phyloP scores from a whole-genome alignment of 2,113 vertebrate species.

The Aphelocoma coerulescens region DNA sequence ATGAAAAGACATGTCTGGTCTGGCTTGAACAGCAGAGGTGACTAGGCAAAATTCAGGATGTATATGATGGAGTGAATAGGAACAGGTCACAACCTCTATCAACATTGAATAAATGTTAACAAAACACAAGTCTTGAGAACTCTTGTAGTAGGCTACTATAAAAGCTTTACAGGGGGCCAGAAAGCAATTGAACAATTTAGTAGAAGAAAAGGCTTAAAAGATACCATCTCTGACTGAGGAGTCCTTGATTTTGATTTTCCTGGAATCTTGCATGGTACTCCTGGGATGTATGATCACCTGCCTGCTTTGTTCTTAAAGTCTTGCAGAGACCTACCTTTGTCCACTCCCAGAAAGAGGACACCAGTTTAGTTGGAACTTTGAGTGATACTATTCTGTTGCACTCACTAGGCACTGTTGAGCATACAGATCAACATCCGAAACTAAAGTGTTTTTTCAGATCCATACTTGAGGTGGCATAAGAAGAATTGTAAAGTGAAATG shows the following conservation, averaged over 20 bases:
- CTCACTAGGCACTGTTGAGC: background rate
- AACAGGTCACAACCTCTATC: background rate
- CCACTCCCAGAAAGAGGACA: background rate
- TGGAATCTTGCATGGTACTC: background rate
- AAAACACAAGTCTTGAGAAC: background rate
- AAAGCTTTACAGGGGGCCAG: background rate
- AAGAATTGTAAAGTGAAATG: background rate
- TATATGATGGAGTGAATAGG: background rate
- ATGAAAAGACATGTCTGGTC: background rate
- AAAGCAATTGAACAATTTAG: background rate
- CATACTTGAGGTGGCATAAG: background rate
- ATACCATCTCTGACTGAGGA: background rate
- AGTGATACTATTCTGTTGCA: background rate
- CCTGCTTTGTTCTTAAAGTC: background rate
- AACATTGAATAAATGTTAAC: background rate
- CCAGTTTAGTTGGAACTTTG: background rate
- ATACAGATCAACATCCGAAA: background rate
- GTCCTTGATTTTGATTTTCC: background rate
- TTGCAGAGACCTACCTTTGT: background rate
- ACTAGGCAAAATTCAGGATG: background rate
- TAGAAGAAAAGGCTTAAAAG: background rate
- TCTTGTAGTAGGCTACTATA: background rate
- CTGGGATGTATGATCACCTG: accelerated
- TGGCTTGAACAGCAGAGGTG: background rate
- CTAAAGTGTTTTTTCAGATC: background rate